Evolutionary conservation across 2,888 invertebrate species (phyloP).

Genomic region (Cylloceria caligata): DNA sequence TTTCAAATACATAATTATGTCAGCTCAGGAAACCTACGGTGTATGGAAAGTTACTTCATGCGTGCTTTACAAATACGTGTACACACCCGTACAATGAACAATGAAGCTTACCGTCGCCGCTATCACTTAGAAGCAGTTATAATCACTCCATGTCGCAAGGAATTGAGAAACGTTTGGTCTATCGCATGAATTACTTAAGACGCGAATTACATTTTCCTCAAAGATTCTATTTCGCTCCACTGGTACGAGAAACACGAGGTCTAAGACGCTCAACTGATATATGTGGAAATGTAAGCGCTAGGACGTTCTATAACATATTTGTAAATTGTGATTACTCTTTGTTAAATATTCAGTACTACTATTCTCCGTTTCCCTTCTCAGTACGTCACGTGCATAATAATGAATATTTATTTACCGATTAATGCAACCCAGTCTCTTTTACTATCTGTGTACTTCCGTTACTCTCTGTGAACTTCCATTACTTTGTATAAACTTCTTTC

Average conservation of each 20-base stretch:
- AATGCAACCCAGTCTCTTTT: slow-evolving; percentile 66
- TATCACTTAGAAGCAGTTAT: too few species aligned
- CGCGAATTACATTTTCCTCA: neutral
- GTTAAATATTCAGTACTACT: slow-evolving; percentile 31
- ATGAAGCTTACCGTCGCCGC: too few species aligned
- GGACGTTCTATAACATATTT: slow-evolving; percentile 14
- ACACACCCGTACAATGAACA: too few species aligned
- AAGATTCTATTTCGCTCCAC: slow-evolving; percentile 25
- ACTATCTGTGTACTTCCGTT: slow-evolving; percentile 73
- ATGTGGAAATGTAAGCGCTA: neutral
- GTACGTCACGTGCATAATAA: slow-evolving; percentile 62
- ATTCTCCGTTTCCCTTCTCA: neutral
- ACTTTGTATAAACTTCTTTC: too few species aligned
- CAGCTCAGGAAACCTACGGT: too few species aligned
- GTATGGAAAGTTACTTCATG: too few species aligned
- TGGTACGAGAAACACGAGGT: neutral
- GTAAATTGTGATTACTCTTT: slow-evolving; percentile 72
- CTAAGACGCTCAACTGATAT: neutral
- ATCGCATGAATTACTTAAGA: too few species aligned
- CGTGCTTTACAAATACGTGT: too few species aligned
- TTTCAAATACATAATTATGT: too few species aligned
- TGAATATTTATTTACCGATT: slow-evolving; percentile 80
- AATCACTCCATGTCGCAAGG: too few species aligned
- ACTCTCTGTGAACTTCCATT: too few species aligned
- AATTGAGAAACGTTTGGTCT: too few species aligned